Conservation (phyloP, 2,888 invertebrate species). For the Empis stercorea region DNA sequence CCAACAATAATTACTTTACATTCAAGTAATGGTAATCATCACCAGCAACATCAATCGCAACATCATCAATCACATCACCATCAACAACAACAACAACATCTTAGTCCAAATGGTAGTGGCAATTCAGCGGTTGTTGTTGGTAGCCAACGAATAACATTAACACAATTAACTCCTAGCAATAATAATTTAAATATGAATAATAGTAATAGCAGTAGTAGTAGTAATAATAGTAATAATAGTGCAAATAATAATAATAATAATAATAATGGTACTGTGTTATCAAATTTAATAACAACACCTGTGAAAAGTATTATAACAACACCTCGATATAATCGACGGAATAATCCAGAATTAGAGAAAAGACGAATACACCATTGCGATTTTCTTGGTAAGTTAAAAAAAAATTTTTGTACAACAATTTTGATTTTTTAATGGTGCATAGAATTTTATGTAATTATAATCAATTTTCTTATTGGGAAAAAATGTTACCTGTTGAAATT, state of each 20-base stretch:
- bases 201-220: conserved; percentile 8
- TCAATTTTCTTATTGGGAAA: too few relatives aligned
- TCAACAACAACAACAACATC: neutral
- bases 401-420: too few relatives aligned
- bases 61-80: neutral
- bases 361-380: conserved; percentile 92
- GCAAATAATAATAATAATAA: conserved; percentile 11
- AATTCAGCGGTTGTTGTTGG: neutral
- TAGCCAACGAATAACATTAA: neutral
- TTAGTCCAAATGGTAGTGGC: neutral
- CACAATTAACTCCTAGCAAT: conserved; percentile 1
- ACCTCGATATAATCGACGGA: conserved; percentile 79
- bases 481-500: too few relatives aligned
- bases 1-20: conserved; percentile 24
- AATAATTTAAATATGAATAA: conserved; percentile 10
- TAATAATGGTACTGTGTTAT: conserved; percentile 16
- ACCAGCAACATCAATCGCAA: neutral
- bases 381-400: conserved; percentile 71
- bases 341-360: conserved; percentile 94
- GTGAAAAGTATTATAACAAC: conserved; percentile 23
- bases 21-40: conserved; percentile 10
- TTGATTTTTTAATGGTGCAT: too few relatives aligned
- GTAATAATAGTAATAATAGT: conserved; percentile 9
- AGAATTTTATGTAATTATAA: too few relatives aligned
- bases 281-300: conserved; percentile 22